Base-by-base conservation (phyloP, 2,888 invertebrate genomes). In the Omphaloscelis lunosa region DNA sequence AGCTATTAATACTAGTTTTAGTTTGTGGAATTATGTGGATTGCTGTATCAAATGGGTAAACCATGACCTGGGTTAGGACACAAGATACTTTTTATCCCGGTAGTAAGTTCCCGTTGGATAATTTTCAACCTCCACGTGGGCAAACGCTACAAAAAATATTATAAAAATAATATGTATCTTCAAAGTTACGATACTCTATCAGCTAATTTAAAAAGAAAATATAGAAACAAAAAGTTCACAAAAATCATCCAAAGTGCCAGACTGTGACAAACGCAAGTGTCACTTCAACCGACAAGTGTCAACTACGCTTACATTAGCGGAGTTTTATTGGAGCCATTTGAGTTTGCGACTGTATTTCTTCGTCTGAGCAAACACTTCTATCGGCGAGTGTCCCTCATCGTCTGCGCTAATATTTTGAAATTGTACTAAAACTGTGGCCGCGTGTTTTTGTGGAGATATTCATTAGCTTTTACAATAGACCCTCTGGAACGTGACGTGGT, bases 281-380 rank as follows among this genome's bases (percentile, higher is more conserved):
- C 67, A 72, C 59, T 71, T 85, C 20, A 51, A 39, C 63, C 34
- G 63, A 56, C 39, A 59, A 83, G 67, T 73, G 79, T 51, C 77
- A 48, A 61, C 74, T 29, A 72, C 70, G 72, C 70, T 66, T 67
- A 74, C 79, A 79, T 69, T 65, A 76, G 74, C 70, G 58, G 62
- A 58, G 74, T 84, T 81, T 75, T 78, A 67, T 56, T 72, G 62
- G 62, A 76, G 66, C 66, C 53, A 70, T 82, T 78, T 59, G 58
- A 72, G 59, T 59, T 1, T 11, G 27, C 69, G 59, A 78, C 72
- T 75, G 62, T 75, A 75, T 66, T 75, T 70, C 72, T 56, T 72
- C 48, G 65, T 72, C 68, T 59, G 74, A 53, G 45, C 62, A 81
- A 82, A 76, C 72, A 80, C 67, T 82, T 80, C 17, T 29, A 61